Percentiles rank a stretch among this genome's conserved stretches.
Evolutionary conservation across 2,888 invertebrate genomes (phyloP).

Genomic region (Sesamia inferens): DNA sequence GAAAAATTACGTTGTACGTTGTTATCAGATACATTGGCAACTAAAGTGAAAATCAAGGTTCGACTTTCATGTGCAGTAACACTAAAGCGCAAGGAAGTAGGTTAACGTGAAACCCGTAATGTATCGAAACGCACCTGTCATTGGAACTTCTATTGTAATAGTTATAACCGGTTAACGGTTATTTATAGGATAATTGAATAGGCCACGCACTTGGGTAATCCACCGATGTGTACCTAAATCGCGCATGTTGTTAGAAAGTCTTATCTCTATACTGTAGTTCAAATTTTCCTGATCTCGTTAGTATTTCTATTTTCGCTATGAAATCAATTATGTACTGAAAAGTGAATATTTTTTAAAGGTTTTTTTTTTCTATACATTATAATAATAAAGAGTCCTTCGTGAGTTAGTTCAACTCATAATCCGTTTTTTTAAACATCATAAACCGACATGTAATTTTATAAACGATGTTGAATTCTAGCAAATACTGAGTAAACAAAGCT

Average conservation of each 20-base stretch:
- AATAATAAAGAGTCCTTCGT: too few species aligned
- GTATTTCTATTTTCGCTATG: too few species aligned
- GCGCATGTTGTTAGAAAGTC: not conserved
- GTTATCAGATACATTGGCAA: too few species aligned
- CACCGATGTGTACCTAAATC: constrained; percentile 11
- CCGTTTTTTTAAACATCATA: too few species aligned
- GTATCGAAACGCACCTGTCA: constrained; percentile 45
- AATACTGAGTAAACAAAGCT: not conserved
- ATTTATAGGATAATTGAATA: constrained; percentile 30
- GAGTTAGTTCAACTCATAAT: too few species aligned
- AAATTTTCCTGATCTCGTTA: too few species aligned
- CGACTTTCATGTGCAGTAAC: constrained; percentile 31
- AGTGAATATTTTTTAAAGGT: too few species aligned
- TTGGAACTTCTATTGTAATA: constrained; percentile 36
- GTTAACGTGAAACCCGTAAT: constrained; percentile 35
- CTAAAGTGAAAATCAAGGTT: constrained; percentile 31
- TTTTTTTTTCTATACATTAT: too few species aligned
- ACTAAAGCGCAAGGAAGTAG: constrained; percentile 21
- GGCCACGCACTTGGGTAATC: constrained; percentile 3
- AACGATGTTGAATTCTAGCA: not conserved
- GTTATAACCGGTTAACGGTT: constrained; percentile 35
- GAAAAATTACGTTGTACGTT: too few species aligned
- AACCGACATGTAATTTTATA: not conserved
- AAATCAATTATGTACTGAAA: too few species aligned
- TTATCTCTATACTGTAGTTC: constrained; percentile 6